These are phyloP conservation scores for Epistrophe grossulariae DNA, from an alignment of 2,888 invertebrate genomes.

Conservation along the genomic window DNA sequence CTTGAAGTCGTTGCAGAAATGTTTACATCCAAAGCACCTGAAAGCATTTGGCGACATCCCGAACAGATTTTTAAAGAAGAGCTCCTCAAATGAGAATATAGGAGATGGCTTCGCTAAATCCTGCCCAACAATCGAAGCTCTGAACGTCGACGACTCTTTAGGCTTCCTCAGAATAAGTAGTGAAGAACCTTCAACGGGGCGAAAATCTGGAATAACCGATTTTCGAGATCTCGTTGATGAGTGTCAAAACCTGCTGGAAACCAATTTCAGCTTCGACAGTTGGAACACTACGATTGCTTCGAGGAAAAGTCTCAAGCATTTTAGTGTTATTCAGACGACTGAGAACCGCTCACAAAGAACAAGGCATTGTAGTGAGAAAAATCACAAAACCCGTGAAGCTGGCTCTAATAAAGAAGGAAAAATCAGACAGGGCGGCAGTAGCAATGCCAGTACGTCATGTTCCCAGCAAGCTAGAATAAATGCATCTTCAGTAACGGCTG, in stretches of 20 bases:
- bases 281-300: conserved; percentile 74
- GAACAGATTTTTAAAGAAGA: conserved; percentile 38
- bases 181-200: conserved; percentile 24
- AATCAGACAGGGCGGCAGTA: conserved; percentile 11
- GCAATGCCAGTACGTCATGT: conserved; percentile 85
- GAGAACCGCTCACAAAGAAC: conserved; percentile 58
- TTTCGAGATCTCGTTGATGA: conserved; percentile 81
- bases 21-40: conserved; percentile 74
- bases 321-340: conserved; percentile 77
- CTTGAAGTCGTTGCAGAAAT: conserved; percentile 76
- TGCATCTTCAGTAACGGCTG: conserved; percentile 81
- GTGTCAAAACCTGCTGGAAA: conserved; percentile 79
- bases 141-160: conserved; percentile 58
- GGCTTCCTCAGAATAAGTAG: conserved; percentile 39
- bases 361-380: conserved; percentile 45
- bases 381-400: background rate
- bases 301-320: conserved; percentile 76
- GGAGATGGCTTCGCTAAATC: conserved; percentile 48
- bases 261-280: conserved; percentile 77
- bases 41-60: conserved; percentile 59
- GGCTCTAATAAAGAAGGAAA: conserved; percentile 21
- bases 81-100: conserved; percentile 14
- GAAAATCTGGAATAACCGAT: conserved; percentile 77
- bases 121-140: conserved; percentile 67
- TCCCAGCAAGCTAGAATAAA: conserved; percentile 91